Evolutionary conservation across 2,888 invertebrate genomes (phyloP), one percentile per base, ranked within the genome.

Genomic region (Limnephilus rhombicus): DNA sequence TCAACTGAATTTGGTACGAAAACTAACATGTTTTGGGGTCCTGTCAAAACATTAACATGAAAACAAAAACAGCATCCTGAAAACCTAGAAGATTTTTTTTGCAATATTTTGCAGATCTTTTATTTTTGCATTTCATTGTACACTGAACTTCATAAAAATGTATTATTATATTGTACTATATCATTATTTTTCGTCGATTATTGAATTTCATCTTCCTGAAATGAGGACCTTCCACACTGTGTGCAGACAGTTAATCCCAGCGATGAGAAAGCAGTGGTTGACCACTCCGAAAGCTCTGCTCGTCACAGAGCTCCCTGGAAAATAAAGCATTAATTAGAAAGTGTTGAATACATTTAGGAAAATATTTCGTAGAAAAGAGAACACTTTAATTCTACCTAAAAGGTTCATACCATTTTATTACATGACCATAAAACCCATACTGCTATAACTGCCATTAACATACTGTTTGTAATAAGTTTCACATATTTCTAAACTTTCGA

Each of bases 161-260:
- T 86, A 37, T 82, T 86, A 37, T 86, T 41, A 45, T 37, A 86
- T 88, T 68, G 37, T 31, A 37, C 37, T 88, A 88, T 53, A n/a
- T 81, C 24, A 45, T 68, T 68, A 29, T 24, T 88, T 24, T n/a
- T 86, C 29, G 15, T 41, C 41, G 41, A 45, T 86, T 24, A 37
- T 68, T 68, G 53, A 53, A 37, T 90, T 90, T 92, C 92, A 92
- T 92, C 92, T 92, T 15, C 80, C 37, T 18, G 90, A 90, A 34
- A 92, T 45, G 18, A 92, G 90, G 5, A 83, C 81, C 81, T 92
- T 90, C 92, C 92, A 92, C 37, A 92, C 87, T 81, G 92, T 92
- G 80, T 90, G 87, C 12, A 92, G 82, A 34, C 49, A 49, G 80
- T 34, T 29, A 31, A 91, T 37, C 15, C 86, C 90, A n/a, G 83